Conservation (phyloP, 2,797 vertebrate genomes). For the Eremophila alpestris region DNA sequence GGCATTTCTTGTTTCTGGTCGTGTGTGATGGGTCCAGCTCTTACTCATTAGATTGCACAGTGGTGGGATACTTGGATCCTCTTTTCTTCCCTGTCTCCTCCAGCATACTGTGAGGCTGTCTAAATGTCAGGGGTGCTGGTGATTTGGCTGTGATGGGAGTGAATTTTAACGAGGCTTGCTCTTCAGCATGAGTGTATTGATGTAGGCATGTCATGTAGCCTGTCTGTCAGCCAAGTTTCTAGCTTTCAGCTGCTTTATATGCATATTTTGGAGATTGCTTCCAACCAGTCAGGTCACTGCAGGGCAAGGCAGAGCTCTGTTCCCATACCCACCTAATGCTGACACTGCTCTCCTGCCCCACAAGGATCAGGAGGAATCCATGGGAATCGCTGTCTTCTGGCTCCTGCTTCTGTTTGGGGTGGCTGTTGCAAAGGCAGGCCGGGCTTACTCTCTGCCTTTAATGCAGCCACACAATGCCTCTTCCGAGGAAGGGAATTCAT, state of each 20-base stretch:
- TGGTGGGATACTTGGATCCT: not conserved
- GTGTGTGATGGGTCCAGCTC: not conserved
- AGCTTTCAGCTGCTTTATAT: not conserved
- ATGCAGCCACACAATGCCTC: slow-evolving; percentile 17
- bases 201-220: not conserved
- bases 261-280: slow-evolving; percentile 1
- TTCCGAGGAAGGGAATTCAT: slow-evolving; percentile 42
- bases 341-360: not conserved
- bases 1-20: not conserved
- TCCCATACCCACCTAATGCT: not conserved
- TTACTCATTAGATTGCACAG: not conserved
- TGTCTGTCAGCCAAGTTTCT: slow-evolving; percentile 12
- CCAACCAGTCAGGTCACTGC: slow-evolving; percentile 1
- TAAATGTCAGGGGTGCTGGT: not conserved
- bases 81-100: not conserved
- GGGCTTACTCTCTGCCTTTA: slow-evolving; percentile 18
- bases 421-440: slow-evolving; percentile 4
- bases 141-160: not conserved
- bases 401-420: slow-evolving; percentile 8
- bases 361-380: not conserved
- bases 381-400: slow-evolving; percentile 17
- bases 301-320: slow-evolving; percentile 11
- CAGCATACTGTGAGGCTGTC: not conserved
- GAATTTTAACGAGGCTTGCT: slow-evolving; percentile 24
- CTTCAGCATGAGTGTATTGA: not conserved